Base-by-base conservation (phyloP, 2,888 invertebrate species). In the Latheticus oryzae region DNA sequence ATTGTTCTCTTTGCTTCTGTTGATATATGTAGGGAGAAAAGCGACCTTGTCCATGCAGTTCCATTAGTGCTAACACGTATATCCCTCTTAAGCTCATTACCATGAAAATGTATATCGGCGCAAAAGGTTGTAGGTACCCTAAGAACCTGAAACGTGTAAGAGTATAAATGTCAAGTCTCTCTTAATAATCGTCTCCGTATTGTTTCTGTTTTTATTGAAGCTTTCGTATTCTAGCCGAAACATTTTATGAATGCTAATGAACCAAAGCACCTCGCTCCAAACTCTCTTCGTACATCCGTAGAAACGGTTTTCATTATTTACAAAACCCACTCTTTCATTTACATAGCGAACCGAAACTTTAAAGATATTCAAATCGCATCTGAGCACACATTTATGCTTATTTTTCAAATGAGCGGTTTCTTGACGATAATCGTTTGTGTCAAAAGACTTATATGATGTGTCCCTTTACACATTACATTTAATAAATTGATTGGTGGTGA, bases 191-290 rank as follows among this genome's bases (percentile, higher is more conserved):
- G 56, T 42, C 28, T 45, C 54, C 63, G 63, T 65, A 65, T 65
- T 65, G 65, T 63, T 65, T 63, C 61, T 60, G 63, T 65, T 65
- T 65, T 63, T 65, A 63, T 64, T 62, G 48, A 58, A 62, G 56
- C 57, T 57, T 58, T 52, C 51, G 55, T 53, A 62, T 47, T 63
- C 58, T 51, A 57, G 56, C 60, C 52, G 60, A 59, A 59, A 63
- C 65, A 62, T 63, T 65, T 65, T 63, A 63, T 63, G 65, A 65
- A 65, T 65, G 61, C 65, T 63, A 65, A 65, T 65, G 65, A 58
- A 59, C 58, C 52, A 19, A 37, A 42, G 48, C 47, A 45, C 58
- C 48, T 58, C 53, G 26, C 45, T 52, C 17, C 40, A 30, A 15
- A 33, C 38, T 43, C 43, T 42, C 45, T 33, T 60, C 47, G 37